Base-by-base conservation (phyloP, 2,888 invertebrate genomes). In the Dryobotodes eremita region DNA sequence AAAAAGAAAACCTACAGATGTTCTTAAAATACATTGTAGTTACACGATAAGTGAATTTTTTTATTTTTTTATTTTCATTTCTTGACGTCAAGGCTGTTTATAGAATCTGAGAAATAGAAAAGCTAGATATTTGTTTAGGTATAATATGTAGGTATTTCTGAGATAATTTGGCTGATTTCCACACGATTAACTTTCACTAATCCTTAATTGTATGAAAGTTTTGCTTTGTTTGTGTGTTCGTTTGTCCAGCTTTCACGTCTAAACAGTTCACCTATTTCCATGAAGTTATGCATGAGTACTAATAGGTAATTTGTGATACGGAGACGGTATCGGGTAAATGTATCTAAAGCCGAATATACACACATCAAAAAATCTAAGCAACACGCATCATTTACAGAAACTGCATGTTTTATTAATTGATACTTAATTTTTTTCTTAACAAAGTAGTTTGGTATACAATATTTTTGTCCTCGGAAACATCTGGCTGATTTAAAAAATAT, bases 151-250 rank as follows among this genome's bases (percentile, higher is more conserved):
- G 8, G 13, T 31, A 50, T 71, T 36, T 42, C 66, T 71, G 26
- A 72, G 59, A 69, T 55, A 61, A 79, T 83, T 83, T 72, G 72
- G 72, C 72, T 65, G 59, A 65, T 61, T 61, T 61, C 42, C 68
- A 78, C 64, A 55, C 68, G n/a, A 72, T 62, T 59, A 46, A 68
- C 55, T 55, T 81, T 71, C 23, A 61, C 2, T 23, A n/a, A 68
- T 55, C 50, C 59, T 53, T 76, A 53, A 75, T 70, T 65, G 68
- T 48, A 55, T 20, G 6, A 68, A 42, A 26, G 55, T 15, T 15
- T 53, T 64, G 26, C 15, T 81, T n/a, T 61, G 17, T 36, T 46
- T 36, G 2, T 59, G 17, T 50, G 26, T 53, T 53, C 11, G 6
- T 62, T 57, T 53, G 13, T 31, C 10, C 15, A 65, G 8, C 0